Percentiles rank a stretch among this genome's conserved stretches.
Conservation (phyloP, 2,888 invertebrate genomes). For the Steinernema hermaphroditum region DNA sequence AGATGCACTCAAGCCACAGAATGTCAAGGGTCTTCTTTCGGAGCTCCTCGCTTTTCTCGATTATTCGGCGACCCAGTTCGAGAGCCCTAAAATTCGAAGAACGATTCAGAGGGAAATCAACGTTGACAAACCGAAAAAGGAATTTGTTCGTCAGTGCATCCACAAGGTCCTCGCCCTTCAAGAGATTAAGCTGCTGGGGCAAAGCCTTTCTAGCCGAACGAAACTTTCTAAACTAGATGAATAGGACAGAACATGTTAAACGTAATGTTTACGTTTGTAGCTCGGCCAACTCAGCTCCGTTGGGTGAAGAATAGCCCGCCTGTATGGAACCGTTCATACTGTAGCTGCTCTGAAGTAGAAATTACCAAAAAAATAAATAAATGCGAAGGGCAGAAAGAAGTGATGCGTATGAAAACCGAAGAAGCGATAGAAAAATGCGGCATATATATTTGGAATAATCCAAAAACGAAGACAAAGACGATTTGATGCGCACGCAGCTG, state of each 20-base stretch:
- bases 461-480: too few relatives aligned
- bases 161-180: neutral
- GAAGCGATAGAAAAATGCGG: too few relatives aligned
- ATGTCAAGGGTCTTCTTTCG: neutral
- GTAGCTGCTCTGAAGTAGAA: too few relatives aligned
- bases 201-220: constrained; percentile 5
- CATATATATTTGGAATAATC: too few relatives aligned
- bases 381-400: too few relatives aligned
- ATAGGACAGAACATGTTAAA: neutral
- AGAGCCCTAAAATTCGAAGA: neutral
- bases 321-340: too few relatives aligned
- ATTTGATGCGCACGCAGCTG: too few relatives aligned
- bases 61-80: constrained; percentile 14
- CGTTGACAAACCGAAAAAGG: neutral
- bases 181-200: neutral
- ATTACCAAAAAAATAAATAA: too few relatives aligned
- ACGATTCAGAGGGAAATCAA: neutral
- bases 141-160: neutral
- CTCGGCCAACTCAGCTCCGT: neutral
- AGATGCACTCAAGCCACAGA: constrained; percentile 7
- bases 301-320: too few relatives aligned
- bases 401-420: too few relatives aligned
- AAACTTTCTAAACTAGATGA: neutral
- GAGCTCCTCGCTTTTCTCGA: neutral
- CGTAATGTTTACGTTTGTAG: neutral